phyloP scores from a whole-genome alignment of 2,113 vertebrate species.

The Bostrychus sinensis region DNA sequence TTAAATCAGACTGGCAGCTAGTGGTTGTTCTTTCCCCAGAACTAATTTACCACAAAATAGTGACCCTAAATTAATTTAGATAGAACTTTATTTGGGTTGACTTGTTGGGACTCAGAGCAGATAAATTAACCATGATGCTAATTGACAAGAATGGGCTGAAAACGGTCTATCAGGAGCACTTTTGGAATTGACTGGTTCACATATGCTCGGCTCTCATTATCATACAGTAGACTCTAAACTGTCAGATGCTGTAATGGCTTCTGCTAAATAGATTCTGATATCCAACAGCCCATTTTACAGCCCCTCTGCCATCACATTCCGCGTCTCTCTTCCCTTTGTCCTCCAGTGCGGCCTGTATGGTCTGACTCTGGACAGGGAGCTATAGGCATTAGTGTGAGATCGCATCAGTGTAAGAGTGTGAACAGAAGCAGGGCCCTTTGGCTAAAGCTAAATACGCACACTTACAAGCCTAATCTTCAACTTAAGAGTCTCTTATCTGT shows the following conservation, averaged over 20 bases:
- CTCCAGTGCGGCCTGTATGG: constrained; percentile 19
- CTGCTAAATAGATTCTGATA: constrained; percentile 25
- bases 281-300: constrained; percentile 18
- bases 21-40: constrained; percentile 8
- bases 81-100: constrained; percentile 21
- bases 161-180: constrained; percentile 1
- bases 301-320: constrained; percentile 23
- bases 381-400: constrained; percentile 13
- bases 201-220: constrained; percentile 2
- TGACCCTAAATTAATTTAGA: constrained; percentile 11
- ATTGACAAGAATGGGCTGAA: constrained; percentile 37
- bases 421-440: constrained; percentile 43
- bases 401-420: constrained; percentile 24
- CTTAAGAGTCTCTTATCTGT: constrained; percentile 18
- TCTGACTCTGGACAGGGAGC: constrained; percentile 8
- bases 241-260: constrained; percentile 10
- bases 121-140: constrained; percentile 26
- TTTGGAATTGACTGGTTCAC: constrained; percentile 25
- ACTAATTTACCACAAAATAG: constrained; percentile 2
- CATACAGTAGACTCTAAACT: constrained; percentile 11
- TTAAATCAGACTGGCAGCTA: constrained; percentile 14
- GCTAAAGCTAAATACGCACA: constrained; percentile 32
- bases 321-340: constrained; percentile 31
- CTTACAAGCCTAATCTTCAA: constrained; percentile 44
- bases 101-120: constrained; percentile 10